Base-by-base conservation (phyloP, 2,797 vertebrate genomes). In the Halcyon badia region DNA sequence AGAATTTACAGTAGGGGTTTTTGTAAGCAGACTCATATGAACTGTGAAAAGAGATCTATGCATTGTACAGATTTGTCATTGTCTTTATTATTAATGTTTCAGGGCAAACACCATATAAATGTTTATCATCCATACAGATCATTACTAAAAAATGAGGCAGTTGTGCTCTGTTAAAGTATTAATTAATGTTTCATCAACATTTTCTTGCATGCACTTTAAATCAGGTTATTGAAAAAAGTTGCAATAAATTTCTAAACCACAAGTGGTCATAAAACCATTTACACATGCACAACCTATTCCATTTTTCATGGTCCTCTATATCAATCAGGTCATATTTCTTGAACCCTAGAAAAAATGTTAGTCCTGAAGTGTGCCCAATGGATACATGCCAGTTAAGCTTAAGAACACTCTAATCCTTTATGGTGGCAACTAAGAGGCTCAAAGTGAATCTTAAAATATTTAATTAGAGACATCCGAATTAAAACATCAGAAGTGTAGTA, bases 401-500 rank as follows among this genome's bases (percentile, higher is more conserved):
- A 87, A 80, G 61, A 90, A 76, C 82, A 82, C 60, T 82, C 52
- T 71, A 92, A 88, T 84, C 56, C 33, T 56, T 94, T 95, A 58
- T n/a, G 65, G 20, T 60, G 12, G n/a, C 7, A 84, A 92, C 77
- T 92, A 81, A 96, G 70, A 42, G 83, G 85, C 49, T 89, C 42
- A 51, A 95, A 96, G 92, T 71, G 80, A 97, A 87, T 89, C 42
- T 91, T 81, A 60, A 87, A 89, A 89, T 0, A 66, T 46, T 78
- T 93, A 56, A 57, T 81, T 51, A 94, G 49, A 92, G 15, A 13
- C 20, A 89, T 60, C 68, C 7, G 2, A 91, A 79, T 87, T 84
- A 96, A 91, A 97, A 77, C 33, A 92, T 84, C 82, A 79, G n/a
- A 37, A 92, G 28, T 57, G 20, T 28, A 90, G 42, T 41, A 94